Conservation (phyloP, 1,140 invertebrate species). For the Maconellicoccus hirsutus region DNA sequence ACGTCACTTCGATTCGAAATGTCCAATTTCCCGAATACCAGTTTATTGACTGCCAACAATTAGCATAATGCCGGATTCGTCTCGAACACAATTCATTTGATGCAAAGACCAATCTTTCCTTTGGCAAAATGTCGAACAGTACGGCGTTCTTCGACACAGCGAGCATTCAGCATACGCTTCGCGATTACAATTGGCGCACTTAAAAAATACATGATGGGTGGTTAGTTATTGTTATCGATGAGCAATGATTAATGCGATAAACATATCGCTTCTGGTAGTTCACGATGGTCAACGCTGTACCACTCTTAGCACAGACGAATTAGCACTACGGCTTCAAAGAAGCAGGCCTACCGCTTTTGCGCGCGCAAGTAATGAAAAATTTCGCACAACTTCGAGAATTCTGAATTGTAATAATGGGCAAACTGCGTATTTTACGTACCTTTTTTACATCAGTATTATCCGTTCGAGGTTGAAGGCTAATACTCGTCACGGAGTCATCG, state of each 20-base stretch:
- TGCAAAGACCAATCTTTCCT: conserved; percentile 74
- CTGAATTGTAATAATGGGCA: too few species aligned
- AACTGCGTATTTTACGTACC: neutral
- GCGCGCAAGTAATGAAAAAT: too few species aligned
- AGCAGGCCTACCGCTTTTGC: too few species aligned
- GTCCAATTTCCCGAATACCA: too few species aligned
- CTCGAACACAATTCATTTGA: conserved; percentile 68
- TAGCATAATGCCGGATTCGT: conserved; percentile 41
- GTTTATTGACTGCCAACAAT: conserved; percentile 49
- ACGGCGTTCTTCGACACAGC: conserved; percentile 65
- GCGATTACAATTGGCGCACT: conserved; percentile 77
- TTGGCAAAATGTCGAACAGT: conserved; percentile 78
- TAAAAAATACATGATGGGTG: conserved; percentile 34
- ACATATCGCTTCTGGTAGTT: too few species aligned
- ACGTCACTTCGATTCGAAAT: too few species aligned
- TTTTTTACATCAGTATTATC: conserved; percentile 13
- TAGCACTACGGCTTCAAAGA: too few species aligned
- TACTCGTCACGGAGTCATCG: neutral
- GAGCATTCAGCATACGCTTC: conserved; percentile 76
- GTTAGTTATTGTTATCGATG: too few species aligned
- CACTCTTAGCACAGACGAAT: too few species aligned
- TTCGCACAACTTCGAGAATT: too few species aligned
- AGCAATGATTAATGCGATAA: too few species aligned
- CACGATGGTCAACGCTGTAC: too few species aligned
- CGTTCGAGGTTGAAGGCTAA: neutral